phyloP scores from a whole-genome alignment of 2,113 vertebrate genomes.

The Montifringilla adamsi region DNA sequence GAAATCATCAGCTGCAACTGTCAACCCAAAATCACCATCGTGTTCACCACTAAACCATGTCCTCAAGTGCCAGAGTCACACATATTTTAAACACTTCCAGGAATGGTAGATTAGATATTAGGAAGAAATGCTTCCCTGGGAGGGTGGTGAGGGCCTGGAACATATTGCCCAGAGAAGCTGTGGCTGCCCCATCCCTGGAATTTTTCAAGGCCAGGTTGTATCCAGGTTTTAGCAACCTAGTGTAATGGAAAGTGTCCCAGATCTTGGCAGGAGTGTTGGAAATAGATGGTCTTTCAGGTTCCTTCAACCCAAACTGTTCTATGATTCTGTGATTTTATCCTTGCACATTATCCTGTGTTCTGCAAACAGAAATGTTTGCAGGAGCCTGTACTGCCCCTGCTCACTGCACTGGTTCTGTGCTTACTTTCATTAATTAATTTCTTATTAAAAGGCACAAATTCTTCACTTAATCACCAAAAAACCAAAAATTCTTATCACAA shows the following conservation, averaged over 20 bases:
- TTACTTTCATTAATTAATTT: background rate
- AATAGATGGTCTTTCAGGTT: background rate
- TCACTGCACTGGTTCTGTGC: background rate
- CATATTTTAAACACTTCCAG: background rate
- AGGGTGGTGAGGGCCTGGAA: background rate
- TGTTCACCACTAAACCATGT: background rate
- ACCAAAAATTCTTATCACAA: background rate
- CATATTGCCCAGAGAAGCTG: background rate
- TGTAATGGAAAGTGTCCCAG: rapidly evolving
- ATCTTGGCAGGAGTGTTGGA: background rate
- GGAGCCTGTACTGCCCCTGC: background rate
- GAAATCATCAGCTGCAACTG: background rate
- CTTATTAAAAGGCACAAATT: background rate
- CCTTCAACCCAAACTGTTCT: background rate
- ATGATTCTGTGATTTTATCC: background rate
- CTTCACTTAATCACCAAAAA: background rate
- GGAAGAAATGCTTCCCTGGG: background rate
- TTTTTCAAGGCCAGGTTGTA: background rate
- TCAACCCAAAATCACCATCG: rapidly evolving
- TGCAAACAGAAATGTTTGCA: rapidly evolving
- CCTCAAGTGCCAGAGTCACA: background rate
- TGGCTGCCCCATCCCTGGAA: background rate
- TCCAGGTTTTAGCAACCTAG: background rate
- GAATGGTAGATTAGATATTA: background rate
- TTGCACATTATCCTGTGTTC: background rate